Evolutionary conservation across 1,140 invertebrate genomes (phyloP), one percentile per base, ranked within the genome.

Genomic region (Drosophila tsacasi): DNA sequence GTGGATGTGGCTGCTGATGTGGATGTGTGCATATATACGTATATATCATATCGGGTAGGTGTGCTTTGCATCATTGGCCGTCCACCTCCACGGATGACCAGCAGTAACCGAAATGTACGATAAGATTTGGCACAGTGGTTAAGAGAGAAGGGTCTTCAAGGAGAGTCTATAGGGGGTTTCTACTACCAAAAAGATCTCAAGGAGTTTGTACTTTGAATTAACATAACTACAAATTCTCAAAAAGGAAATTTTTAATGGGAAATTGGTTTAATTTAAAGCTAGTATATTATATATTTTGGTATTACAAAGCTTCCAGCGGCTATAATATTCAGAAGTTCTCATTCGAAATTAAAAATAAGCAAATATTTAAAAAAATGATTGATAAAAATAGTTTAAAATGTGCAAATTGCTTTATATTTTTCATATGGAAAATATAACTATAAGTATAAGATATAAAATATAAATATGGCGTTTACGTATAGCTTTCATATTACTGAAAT

Each of bases 1-100:
- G 40, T 46, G 42, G 39, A 23, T 58, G 39, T 17, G 44, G 21
- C 30, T 57, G 47, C n/a, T 5, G 25, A 27, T 50, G 47, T 50
- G 47, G 39, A 44, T 66, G 49, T 81, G 63, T 60, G 65, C 46
- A 79, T 67, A 78, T 46, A 50, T 66, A 52, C 13, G 27, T 49
- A 62, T 39, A 35, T 74, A 65, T 65, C 54, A 59, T 76, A 75
- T 76, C 44, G 47, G 49, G 71, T 61, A 66, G 64, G 71, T 80
- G 59, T 66, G 63, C 60, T 80, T 79, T 75, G 71, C 71, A 75
- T 81, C 79, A 81, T 81, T 81, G 79, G 79, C 78, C 60, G 67
- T 62, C 67, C 76, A 80, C 77, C 77, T 77, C 64, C 73, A 77
- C 57, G 55, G 64, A 67, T 76, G 75, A 77, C 73, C 72, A 77